Evolutionary conservation across 2,113 vertebrate genomes (phyloP).

Genomic region (Pitta sordida): DNA sequence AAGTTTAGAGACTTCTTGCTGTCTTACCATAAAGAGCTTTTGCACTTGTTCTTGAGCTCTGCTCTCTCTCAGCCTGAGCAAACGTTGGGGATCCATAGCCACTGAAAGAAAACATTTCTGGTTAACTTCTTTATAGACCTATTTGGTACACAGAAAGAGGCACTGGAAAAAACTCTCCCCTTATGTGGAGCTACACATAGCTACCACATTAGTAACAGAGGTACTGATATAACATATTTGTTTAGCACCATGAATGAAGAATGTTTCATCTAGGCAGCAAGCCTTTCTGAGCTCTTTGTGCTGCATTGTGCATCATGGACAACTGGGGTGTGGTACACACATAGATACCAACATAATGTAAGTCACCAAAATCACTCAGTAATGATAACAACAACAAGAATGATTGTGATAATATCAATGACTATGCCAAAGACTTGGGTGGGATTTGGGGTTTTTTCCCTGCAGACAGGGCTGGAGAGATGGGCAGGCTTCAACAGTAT

Average conservation of each 20-base stretch:
- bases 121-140: not conserved
- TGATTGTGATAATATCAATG: not conserved
- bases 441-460: not conserved
- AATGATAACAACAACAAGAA: not conserved
- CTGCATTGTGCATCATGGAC: not conserved
- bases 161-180: not conserved
- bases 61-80: conserved; percentile 72
- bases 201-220: not conserved
- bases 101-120: conserved; percentile 58
- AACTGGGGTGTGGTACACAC: too few relatives aligned
- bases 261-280: not conserved
- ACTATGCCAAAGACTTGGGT: not conserved
- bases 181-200: not conserved
- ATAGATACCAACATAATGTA: not conserved
- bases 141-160: not conserved
- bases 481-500: too few relatives aligned
- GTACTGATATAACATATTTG: not conserved
- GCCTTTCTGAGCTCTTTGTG: not conserved
- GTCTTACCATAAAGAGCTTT: conserved; percentile 79
- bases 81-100: conserved; percentile 74
- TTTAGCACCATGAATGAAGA: not conserved
- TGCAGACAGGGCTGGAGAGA: too few relatives aligned
- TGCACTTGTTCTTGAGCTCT: conserved; percentile 71
- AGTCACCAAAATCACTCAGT: not conserved
- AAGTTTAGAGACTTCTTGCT: not conserved